Percentiles rank a stretch among this genome's conserved stretches.
Evolutionary conservation across 2,113 vertebrate genomes (phyloP).

Genomic region (Callipepla squamata): DNA sequence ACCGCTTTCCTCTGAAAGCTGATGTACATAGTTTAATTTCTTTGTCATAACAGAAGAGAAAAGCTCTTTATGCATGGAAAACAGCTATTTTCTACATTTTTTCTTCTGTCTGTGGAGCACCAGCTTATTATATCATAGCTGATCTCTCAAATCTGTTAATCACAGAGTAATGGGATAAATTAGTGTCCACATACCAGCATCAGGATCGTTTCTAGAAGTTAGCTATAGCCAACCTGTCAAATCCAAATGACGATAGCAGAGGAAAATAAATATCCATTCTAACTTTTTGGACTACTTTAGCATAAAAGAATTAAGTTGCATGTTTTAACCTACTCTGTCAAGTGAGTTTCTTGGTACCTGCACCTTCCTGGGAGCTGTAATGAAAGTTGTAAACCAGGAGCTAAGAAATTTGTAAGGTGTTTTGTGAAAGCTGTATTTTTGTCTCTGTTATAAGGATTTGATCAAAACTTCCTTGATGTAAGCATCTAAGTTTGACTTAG

Average conservation of each 20-base stretch:
- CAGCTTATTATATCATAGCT: background rate
- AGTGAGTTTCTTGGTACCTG: background rate
- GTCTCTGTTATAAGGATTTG: background rate
- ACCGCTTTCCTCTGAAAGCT: background rate
- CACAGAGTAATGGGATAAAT: background rate
- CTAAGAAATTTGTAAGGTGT: background rate
- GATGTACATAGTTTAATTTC: background rate
- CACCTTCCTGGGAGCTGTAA: background rate
- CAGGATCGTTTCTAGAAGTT: background rate
- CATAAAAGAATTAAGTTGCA: background rate
- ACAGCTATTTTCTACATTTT: background rate
- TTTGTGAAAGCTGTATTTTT: background rate
- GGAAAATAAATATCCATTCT: background rate
- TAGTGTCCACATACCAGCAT: background rate
- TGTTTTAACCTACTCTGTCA: background rate
- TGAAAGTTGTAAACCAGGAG: background rate
- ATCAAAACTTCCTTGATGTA: background rate
- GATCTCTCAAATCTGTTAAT: background rate
- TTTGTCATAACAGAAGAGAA: background rate
- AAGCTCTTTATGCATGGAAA: background rate
- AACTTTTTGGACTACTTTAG: background rate
- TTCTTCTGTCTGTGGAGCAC: background rate
- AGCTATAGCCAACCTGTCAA: background rate
- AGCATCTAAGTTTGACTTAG: background rate
- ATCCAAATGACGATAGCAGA: background rate